A percentile compares a stretch with the other conserved stretches of the same genome.
These are phyloP conservation scores for Monodelphis domestica DNA, from an alignment of 2,797 vertebrate genomes.

Conservation along the genomic window DNA sequence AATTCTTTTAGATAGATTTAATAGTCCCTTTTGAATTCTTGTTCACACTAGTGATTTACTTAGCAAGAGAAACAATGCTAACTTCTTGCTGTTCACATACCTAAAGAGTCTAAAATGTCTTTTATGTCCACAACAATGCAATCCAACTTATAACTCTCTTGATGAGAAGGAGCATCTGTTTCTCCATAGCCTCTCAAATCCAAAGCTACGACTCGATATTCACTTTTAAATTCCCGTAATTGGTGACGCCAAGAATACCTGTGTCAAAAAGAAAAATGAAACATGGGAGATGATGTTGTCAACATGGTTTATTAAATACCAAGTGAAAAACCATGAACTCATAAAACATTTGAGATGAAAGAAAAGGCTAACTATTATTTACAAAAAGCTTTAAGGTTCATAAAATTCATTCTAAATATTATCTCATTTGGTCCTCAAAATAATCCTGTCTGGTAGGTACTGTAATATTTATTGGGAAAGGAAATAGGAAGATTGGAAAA, in stretches of 20 bases:
- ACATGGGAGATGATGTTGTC: slow-evolving; percentile 5
- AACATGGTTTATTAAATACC: neutral
- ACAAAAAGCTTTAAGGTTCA: neutral
- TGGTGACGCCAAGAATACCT: slow-evolving; percentile 99
- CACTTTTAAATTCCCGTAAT: slow-evolving; percentile 97
- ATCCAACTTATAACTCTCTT: slow-evolving; percentile 93
- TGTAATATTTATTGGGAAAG: no score
- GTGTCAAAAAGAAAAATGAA: slow-evolving; percentile 44
- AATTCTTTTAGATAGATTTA: neutral
- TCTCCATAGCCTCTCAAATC: slow-evolving; percentile 98
- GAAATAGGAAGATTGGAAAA: no score
- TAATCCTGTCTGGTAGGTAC: neutral
- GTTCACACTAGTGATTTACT: slow-evolving; percentile 42
- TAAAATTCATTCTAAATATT: neutral
- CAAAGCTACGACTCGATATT: slow-evolving; percentile 96
- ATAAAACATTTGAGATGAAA: neutral
- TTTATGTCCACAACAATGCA: slow-evolving; percentile 95
- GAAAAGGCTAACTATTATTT: neutral
- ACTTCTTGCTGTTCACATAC: slow-evolving; percentile 83
- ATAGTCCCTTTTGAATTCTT: neutral
- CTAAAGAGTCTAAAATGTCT: slow-evolving; percentile 97
- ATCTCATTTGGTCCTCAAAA: neutral
- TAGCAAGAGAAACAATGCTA: slow-evolving; percentile 43
- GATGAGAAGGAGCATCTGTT: slow-evolving; percentile 92
- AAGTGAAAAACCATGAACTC: slow-evolving; percentile 31